Base-by-base conservation (phyloP, 1,140 invertebrate species). In the Pseudomyrmex cubaensis region DNA sequence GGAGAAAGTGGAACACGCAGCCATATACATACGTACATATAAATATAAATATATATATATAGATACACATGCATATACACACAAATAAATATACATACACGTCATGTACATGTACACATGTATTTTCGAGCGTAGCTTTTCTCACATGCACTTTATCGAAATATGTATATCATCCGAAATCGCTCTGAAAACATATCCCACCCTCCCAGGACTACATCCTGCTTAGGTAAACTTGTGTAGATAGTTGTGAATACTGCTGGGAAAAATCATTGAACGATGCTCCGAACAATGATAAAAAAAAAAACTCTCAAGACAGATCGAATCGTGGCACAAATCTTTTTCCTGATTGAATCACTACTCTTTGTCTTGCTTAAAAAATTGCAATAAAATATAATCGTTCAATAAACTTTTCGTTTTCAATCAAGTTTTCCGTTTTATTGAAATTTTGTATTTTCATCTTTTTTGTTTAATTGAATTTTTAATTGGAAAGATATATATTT, bases 161-260 rank as follows among this genome's bases (percentile, higher is more conserved):
- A 73, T 66, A 84, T 86, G 62, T 84, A 72, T 87, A 78, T 72
- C 86, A 84, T 56, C 57, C 10, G 12, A 59, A 62, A 82, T 87
- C 75, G 69, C 80, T 87, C 75, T 86, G 69, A 85, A 89, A 75
- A 90, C 90, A 90, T 90, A 90, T 90, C 90, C 80, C 83, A 74
- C 35, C 5, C 5, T 7, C 5, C 73, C 67, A 84, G 75, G 22
- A 83, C 5, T 80, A 77, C 82, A 88, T 87, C 66, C 72, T 82
- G 64, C 57, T 72, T 61, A 66, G n/a, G 35, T 52, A 52, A 87
- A 63, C 22, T 17, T 17, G 50, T 62, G 80, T 80, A 80, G 66
- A 80, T 80, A 80, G 59, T 61, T 72, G 56, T 72, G 66, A 61
- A 50, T 57, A 72, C 35, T 35, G 15, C n/a, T 44, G 76, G 2